Evolutionary conservation across 2,113 vertebrate genomes (phyloP).

Genomic region (Myrmecobius fasciatus): DNA sequence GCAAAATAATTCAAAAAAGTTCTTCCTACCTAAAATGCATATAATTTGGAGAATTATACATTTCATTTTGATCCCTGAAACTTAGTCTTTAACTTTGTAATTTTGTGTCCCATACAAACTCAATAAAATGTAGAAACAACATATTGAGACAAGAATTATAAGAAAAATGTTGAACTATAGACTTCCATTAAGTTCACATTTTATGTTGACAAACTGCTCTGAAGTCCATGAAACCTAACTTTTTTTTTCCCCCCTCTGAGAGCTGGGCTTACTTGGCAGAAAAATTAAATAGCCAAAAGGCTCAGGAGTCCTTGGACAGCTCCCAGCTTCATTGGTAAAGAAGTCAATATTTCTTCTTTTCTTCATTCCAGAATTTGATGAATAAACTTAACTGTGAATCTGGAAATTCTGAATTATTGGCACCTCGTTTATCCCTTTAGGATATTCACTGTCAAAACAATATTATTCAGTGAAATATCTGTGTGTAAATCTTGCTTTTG

Average conservation of each 20-base stretch:
- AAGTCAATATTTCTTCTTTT: conserved; percentile 50
- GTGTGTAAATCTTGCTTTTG: conserved; percentile 14
- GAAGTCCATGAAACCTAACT: not conserved
- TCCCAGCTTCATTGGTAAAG: not conserved
- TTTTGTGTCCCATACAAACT: conserved; percentile 44
- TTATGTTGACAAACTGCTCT: not conserved
- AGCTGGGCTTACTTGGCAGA: conserved; percentile 8
- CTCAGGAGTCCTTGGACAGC: conserved; percentile 16
- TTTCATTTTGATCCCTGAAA: conserved; percentile 46
- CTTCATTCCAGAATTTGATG: conserved; percentile 42
- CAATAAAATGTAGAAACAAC: conserved; percentile 50
- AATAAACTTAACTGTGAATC: conserved; percentile 35
- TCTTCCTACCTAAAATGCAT: not conserved
- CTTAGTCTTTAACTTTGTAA: conserved; percentile 50
- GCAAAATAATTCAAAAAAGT: not conserved
- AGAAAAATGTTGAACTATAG: conserved; percentile 3
- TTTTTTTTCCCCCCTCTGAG: not conserved
- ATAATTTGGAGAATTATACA: not conserved
- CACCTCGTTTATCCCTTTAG: not conserved
- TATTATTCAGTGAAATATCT: conserved; percentile 24
- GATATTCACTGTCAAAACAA: conserved; percentile 32
- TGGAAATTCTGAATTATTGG: conserved; percentile 43
- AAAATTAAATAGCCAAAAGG: conserved; percentile 22
- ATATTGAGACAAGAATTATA: conserved; percentile 48
- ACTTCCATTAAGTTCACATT: not conserved